Conservation (phyloP, 2,888 invertebrate genomes). For the Adelognathus sp. region DNA sequence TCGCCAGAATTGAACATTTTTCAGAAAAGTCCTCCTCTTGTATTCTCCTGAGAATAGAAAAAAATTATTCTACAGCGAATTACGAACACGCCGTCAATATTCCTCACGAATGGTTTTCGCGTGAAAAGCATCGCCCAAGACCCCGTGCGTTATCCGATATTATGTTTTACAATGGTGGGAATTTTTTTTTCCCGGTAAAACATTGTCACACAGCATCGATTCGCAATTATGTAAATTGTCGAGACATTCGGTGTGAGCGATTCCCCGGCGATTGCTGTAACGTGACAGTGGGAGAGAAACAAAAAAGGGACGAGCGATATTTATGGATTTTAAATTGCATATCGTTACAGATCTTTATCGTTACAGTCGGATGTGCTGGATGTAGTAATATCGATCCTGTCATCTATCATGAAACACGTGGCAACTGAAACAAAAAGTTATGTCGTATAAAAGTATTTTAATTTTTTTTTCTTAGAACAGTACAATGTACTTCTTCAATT, state of each 20-base stretch:
- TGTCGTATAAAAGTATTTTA: not conserved
- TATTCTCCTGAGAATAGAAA: no score
- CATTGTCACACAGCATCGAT: constrained; percentile 14
- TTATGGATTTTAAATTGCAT: constrained; percentile 29
- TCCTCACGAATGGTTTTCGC: no score
- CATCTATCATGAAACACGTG: not conserved
- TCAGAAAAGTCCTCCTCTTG: no score
- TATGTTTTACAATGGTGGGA: constrained; percentile 1
- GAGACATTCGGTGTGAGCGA: not conserved
- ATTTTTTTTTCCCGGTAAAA: not conserved
- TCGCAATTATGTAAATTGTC: constrained; percentile 46
- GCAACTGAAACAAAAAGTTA: not conserved
- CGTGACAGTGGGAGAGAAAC: not conserved
- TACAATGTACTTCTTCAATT: no score
- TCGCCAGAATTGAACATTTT: no score
- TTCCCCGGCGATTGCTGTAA: constrained; percentile 4
- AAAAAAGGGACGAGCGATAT: constrained; percentile 25
- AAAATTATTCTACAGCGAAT: no score
- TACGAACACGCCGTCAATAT: no score
- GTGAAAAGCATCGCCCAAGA: no score
- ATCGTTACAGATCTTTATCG: constrained; percentile 22
- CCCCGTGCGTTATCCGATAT: not conserved
- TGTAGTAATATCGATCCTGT: constrained; percentile 66
- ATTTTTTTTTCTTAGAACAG: no score
- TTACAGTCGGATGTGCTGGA: not conserved